A percentile compares a stretch with the other conserved stretches of the same genome.
Evolutionary conservation across 2,888 invertebrate genomes (phyloP).

Genomic region (Escarpia spicata): DNA sequence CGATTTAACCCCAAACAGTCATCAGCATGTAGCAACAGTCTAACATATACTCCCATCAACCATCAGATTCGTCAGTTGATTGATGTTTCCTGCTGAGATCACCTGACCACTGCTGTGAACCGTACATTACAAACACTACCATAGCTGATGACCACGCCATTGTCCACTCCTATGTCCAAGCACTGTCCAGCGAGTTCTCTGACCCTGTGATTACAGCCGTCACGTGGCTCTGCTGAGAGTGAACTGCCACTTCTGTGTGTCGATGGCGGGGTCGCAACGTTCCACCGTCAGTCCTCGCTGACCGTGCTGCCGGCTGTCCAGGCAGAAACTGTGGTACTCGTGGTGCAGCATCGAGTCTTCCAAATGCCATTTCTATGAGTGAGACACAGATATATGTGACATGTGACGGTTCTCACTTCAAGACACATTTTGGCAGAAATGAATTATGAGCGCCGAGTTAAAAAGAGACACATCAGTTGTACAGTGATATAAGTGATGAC

Average conservation of each 20-base stretch:
- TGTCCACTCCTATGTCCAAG: background rate
- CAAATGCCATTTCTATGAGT: slow-evolving; percentile 58
- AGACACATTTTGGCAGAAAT: too few species aligned
- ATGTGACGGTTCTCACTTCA: too few species aligned
- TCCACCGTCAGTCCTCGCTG: slow-evolving; percentile 36
- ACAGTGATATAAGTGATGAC: too few species aligned
- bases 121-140: background rate
- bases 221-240: background rate
- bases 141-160: background rate
- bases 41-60: background rate
- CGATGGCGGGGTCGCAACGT: slow-evolving; percentile 33
- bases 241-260: slow-evolving; percentile 39
- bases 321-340: slow-evolving; percentile 77
- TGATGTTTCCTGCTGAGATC: background rate
- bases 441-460: too few species aligned
- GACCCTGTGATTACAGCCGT: background rate
- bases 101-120: background rate
- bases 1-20: background rate
- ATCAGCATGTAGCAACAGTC: background rate
- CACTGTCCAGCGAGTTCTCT: background rate
- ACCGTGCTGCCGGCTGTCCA: slow-evolving; percentile 66
- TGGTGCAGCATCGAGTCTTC: slow-evolving; percentile 55
- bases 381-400: background rate
- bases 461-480: too few species aligned
- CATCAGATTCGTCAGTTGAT: background rate